Base-by-base conservation (phyloP, 2,113 vertebrate species). In the Monarcha castaneiventris region DNA sequence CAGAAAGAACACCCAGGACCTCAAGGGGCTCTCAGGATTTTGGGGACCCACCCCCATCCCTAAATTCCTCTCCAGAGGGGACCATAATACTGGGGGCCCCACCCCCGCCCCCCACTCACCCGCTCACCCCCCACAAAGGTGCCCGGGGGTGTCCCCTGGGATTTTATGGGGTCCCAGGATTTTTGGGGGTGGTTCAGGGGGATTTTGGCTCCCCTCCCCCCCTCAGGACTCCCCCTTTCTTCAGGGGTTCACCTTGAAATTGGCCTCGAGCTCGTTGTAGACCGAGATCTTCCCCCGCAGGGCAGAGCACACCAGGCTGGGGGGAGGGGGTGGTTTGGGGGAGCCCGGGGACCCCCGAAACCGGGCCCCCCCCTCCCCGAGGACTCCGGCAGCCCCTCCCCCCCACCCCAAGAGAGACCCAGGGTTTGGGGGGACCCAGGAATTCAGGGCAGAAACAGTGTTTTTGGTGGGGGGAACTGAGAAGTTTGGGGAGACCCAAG, bases 131-230 rank as follows among this genome's bases (percentile, higher is more conserved):
- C 59, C 30, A 32, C 17, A 27, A 7, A 33, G 6, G 9, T 32
- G 10, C 30, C 29, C 6, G 0, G 19, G 27, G 19, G n/a, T 7
- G 29, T 27, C 29, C 13, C 18, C 22, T 0, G 4, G 35, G 30
- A n/a, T 52, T 41, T 63, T 41, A 12, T 13, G 35, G 29, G 7
- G 2, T 13, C 14, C 30, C 30, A 43, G 18, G 18, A 64, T 22
- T 43, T n/a, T n/a, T 32, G 9, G n/a, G 16, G 16, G 33, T 25
- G 8, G 20, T 22, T 35, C 33, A 39, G 12, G 3, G 30, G 22
- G 8, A 41, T 63, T 52, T n/a, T 18, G 18, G 48, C 13, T 16
- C 30, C 37, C 30, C 30, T 26, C 29, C 23, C 16, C 3, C 3
- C 17, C 1, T 58, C 10, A 29, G 30, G 32, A 27, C 16, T 13